Conservation (phyloP, 2,888 invertebrate species). For the Osedax fenrisi region DNA sequence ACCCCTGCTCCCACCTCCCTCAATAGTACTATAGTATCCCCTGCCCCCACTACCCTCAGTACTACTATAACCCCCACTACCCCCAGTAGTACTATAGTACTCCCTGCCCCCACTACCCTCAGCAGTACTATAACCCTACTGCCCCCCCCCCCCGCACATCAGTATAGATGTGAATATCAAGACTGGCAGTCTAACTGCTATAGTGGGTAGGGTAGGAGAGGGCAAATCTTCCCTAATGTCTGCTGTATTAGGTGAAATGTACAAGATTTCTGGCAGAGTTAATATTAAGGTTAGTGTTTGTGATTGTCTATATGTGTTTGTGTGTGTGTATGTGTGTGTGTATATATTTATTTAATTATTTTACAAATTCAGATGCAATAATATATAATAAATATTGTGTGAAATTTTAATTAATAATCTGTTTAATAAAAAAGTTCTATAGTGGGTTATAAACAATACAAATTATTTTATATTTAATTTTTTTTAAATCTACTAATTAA, state of each 20-base stretch:
- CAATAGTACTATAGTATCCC: neutral
- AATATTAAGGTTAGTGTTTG: neutral
- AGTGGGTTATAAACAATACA: too few relatives aligned
- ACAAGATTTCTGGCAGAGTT: conserved; percentile 40
- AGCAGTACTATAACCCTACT: neutral
- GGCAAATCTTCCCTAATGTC: conserved; percentile 58
- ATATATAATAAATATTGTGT: too few relatives aligned
- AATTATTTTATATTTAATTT: too few relatives aligned
- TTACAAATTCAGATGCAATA: too few relatives aligned
- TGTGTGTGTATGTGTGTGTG: neutral
- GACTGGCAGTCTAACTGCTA: conserved; percentile 52
- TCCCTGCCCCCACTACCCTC: neutral
- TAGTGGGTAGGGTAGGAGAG: conserved; percentile 76
- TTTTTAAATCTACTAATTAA: too few relatives aligned
- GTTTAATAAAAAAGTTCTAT: too few relatives aligned
- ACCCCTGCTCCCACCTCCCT: neutral
- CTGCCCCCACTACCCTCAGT: neutral
- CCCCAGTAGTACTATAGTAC: neutral
- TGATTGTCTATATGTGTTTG: neutral
- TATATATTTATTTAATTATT: neutral
- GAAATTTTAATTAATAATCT: too few relatives aligned
- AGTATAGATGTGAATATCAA: neutral
- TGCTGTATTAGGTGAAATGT: conserved; percentile 48
- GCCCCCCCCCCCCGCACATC: neutral
- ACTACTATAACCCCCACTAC: neutral